Evolutionary conservation across 2,888 invertebrate genomes (phyloP).

Genomic region (Hesperia comma): DNA sequence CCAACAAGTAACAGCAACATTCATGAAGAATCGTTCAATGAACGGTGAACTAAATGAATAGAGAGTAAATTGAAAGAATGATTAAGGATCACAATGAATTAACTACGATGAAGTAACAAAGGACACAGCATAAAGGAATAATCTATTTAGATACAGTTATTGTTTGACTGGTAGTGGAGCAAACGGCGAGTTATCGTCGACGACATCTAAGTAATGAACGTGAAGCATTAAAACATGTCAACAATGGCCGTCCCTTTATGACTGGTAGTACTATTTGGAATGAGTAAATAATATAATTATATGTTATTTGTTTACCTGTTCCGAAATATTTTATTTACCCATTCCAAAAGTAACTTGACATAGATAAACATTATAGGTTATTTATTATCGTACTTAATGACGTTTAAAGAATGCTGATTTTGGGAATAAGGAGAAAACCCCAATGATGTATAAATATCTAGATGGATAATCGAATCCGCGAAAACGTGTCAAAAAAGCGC

Average conservation of each 20-base stretch:
- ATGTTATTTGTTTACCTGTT: no score
- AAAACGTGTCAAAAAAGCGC: no score
- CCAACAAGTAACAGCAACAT: conserved; percentile 9
- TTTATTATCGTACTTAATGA: no score
- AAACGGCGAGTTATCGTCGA: conserved; percentile 1
- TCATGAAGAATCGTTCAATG: conserved; percentile 16
- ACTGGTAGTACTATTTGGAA: no score
- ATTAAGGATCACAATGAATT: conserved; percentile 30
- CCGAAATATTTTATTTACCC: no score
- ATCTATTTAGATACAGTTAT: conserved; percentile 10
- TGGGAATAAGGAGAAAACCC: no score
- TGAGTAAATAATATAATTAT: no score
- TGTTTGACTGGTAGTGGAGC: conserved; percentile 13
- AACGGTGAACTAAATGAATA: conserved; percentile 30
- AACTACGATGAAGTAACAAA: conserved; percentile 24
- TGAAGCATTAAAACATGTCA: background rate
- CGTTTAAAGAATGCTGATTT: no score
- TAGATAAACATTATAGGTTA: no score
- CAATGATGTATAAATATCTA: no score
- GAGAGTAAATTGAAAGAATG: conserved; percentile 27
- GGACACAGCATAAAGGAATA: conserved; percentile 12
- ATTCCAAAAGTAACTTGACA: no score
- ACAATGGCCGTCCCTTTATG: background rate
- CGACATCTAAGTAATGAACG: background rate
- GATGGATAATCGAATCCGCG: no score